Evolutionary conservation across 1,140 invertebrate species (phyloP), one percentile per base, ranked within the genome.

Genomic region (Aphelenchoides avenae): DNA sequence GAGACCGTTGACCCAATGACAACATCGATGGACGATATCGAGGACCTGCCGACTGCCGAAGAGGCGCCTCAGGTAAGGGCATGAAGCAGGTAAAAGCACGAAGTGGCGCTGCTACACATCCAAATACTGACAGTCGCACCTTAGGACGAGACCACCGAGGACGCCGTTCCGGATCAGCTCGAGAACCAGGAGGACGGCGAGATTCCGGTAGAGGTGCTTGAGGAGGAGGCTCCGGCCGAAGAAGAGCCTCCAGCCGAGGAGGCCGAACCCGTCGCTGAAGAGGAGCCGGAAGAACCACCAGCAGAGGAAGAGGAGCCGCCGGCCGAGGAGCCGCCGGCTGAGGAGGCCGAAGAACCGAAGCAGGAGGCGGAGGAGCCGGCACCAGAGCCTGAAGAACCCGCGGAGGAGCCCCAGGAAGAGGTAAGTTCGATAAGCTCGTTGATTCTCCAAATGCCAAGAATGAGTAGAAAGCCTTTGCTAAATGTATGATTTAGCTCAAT

Each of bases 381-480:
- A 11, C 37, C 41, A 52, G 30, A 51, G 34, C 43, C 29, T 11
- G 24, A 42, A 29, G 13, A 18, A 47, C 20, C 18, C 20, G 18
- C 30, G n/a, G 26, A 54, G 9, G 44, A 18, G 24, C 40, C 57
- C 24, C 57, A 54, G 24, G 22, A 40, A 34, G 52, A 50, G 11
- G 41, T n/a, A 11, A 33, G 31, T 53, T 37, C 43, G 13, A 30
- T 30, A n/a, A 50, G 52, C n/a, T 70, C 68, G 1, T 50, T 69
- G 18, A 62, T 62, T 27, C 66, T 69, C 18, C 67, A 66, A 5
- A 49, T 54, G 27, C 64, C 68, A n/a, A 52, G 63, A 20, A 49
- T 43, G 9, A 40, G 49, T 36, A n/a, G n/a, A n/a, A n/a, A n/a
- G n/a, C n/a, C n/a, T n/a, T n/a, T n/a, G n/a, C n/a, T n/a, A n/a